Percentiles rank a stretch among this genome's conserved stretches.
These are phyloP conservation scores for Cantharis lateralis DNA, from an alignment of 2,888 invertebrate species.

Conservation along the genomic window DNA sequence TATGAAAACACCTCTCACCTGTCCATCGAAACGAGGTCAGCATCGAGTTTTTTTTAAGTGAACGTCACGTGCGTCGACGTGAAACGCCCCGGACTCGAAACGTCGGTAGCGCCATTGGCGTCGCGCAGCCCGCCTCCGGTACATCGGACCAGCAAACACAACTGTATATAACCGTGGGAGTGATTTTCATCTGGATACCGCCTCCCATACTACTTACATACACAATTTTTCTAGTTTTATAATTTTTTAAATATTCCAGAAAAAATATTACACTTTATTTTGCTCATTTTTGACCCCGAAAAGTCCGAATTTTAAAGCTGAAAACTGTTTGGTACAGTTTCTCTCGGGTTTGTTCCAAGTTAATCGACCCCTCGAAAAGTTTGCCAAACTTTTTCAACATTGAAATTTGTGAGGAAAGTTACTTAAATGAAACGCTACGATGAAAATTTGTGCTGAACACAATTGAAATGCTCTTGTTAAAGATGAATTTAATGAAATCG, in stretches of 20 bases:
- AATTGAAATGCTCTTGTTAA: constrained; percentile 27
- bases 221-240: constrained; percentile 39
- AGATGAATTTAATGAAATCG: constrained; percentile 22
- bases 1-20: constrained; percentile 31
- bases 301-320: constrained; percentile 29
- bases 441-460: constrained; percentile 40
- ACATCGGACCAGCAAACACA: constrained; percentile 42
- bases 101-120: constrained; percentile 53
- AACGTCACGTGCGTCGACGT: constrained; percentile 51
- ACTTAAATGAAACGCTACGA: constrained; percentile 48
- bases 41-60: constrained; percentile 30
- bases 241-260: constrained; percentile 31
- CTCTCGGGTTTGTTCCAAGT: constrained; percentile 53
- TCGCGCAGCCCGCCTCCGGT: constrained; percentile 52
- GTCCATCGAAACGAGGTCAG: constrained; percentile 33
- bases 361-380: constrained; percentile 57
- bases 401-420: constrained; percentile 56
- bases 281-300: constrained; percentile 13
- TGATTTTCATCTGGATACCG: constrained; percentile 47
- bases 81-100: constrained; percentile 49
- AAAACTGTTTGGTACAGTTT: constrained; percentile 53
- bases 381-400: constrained; percentile 55
- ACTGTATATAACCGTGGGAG: constrained; percentile 45
- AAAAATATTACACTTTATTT: constrained; percentile 13
- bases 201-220: constrained; percentile 45